phyloP scores from a whole-genome alignment of 2,888 invertebrate species.

The Brenthis daphne region DNA sequence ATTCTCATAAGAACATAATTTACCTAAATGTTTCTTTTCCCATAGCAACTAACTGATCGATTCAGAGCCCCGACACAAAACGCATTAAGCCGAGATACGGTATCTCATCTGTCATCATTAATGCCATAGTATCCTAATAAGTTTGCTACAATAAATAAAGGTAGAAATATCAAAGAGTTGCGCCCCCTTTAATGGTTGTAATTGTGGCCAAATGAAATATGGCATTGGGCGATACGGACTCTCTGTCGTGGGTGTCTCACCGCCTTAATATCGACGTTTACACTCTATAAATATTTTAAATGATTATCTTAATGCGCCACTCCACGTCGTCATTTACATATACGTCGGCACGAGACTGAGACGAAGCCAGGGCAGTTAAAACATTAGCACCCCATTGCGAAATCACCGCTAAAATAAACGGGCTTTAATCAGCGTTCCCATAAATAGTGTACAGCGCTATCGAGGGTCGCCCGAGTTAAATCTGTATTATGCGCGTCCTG shows the following conservation, averaged over 20 bases:
- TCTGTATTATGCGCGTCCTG: constrained; percentile 67
- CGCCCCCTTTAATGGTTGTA: constrained; percentile 78
- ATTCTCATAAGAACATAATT: constrained; percentile 55
- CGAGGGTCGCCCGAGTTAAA: constrained; percentile 42
- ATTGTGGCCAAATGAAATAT: constrained; percentile 79
- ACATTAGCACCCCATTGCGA: constrained; percentile 59
- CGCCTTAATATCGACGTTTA: constrained; percentile 74
- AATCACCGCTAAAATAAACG: constrained; percentile 54
- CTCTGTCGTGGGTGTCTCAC: constrained; percentile 72
- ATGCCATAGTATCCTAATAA: constrained; percentile 79
- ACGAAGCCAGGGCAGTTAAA: constrained; percentile 49
- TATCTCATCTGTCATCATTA: constrained; percentile 81
- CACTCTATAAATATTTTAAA: constrained; percentile 77
- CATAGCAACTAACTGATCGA: constrained; percentile 53
- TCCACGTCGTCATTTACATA: constrained; percentile 63
- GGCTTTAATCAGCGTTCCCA: constrained; percentile 53
- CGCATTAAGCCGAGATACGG: constrained; percentile 68
- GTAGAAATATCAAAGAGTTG: constrained; percentile 75
- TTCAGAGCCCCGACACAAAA: constrained; percentile 58
- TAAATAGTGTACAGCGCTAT: constrained; percentile 41
- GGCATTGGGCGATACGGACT: constrained; percentile 58
- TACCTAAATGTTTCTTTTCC: constrained; percentile 53
- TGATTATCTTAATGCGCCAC: constrained; percentile 67
- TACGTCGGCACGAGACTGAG: constrained; percentile 49
- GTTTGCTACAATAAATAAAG: constrained; percentile 78